Conservation (phyloP, 53 echinoderm and acorn worm genomes). For the Mesocentrotus franciscanus region DNA sequence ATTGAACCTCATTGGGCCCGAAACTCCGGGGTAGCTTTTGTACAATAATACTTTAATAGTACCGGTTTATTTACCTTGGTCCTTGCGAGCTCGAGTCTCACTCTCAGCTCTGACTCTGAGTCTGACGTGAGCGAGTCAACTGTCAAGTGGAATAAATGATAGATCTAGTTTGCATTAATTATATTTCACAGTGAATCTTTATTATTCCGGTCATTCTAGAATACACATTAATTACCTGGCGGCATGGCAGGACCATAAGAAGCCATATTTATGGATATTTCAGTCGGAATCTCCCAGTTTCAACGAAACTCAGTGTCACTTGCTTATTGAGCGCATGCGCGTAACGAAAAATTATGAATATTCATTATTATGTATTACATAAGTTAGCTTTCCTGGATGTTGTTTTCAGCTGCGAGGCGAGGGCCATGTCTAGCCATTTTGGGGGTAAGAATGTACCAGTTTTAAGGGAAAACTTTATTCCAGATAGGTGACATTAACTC, state of each 20-base stretch:
- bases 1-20: neutral
- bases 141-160: neutral
- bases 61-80: neutral
- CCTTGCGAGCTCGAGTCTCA: too few species aligned
- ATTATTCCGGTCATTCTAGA: neutral
- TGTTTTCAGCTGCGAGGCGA: too few species aligned
- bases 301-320: too few species aligned
- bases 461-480: neutral
- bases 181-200: neutral
- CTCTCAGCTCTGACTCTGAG: too few species aligned
- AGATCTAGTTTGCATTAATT: neutral
- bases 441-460: neutral
- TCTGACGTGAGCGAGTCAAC: too few species aligned
- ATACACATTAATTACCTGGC: neutral
- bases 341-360: neutral
- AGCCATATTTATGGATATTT: neutral
- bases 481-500: neutral
- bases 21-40: neutral
- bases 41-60: too few species aligned
- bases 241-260: conserved; percentile 8
- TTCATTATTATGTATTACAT: neutral
- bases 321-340: neutral
- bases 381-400: neutral
- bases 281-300: too few species aligned
- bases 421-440: neutral